phyloP scores from a whole-genome alignment of 1,140 invertebrate genomes.

The Aleiodes sp. region DNA sequence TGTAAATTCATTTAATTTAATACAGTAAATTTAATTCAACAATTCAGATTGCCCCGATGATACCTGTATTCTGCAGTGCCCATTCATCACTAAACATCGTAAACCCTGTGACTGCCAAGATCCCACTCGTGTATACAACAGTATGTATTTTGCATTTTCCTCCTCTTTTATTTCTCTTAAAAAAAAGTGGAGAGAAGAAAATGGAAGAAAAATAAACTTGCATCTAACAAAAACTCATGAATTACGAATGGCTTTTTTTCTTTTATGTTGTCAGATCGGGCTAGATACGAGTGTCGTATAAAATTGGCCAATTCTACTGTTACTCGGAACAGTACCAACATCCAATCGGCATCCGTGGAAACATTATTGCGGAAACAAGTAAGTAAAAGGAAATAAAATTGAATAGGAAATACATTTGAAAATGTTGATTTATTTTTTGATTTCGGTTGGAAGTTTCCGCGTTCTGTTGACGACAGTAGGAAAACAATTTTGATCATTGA shows the following conservation, averaged over 20 bases:
- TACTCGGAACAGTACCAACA: slow-evolving; percentile 35
- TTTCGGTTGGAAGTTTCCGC: too few species aligned
- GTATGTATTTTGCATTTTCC: too few species aligned
- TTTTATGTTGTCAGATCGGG: slow-evolving; percentile 47
- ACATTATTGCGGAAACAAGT: slow-evolving; percentile 49
- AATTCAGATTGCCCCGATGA: slow-evolving; percentile 45
- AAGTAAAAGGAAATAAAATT: slow-evolving; percentile 32
- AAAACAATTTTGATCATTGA: too few species aligned
- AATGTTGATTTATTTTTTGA: background rate
- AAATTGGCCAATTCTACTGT: slow-evolving; percentile 53
- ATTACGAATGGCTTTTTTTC: too few species aligned
- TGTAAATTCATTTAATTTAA: slow-evolving; percentile 20
- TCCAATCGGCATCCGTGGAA: slow-evolving; percentile 45
- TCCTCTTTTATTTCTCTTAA: too few species aligned
- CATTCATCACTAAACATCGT: slow-evolving; percentile 33
- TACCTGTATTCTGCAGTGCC: slow-evolving; percentile 53
- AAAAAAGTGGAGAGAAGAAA: slow-evolving; percentile 24
- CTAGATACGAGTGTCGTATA: slow-evolving; percentile 55
- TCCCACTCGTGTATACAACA: slow-evolving; percentile 23
- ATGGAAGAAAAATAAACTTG: slow-evolving; percentile 42
- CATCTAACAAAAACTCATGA: too few species aligned
- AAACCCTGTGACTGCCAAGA: slow-evolving; percentile 47
- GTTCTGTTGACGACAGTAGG: background rate
- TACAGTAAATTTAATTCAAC: slow-evolving; percentile 10
- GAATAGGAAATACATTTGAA: background rate